Evolutionary conservation across 2,113 vertebrate species (phyloP), one percentile per base, ranked within the genome.

Genomic region (Machaerirhynchus nigripectus): DNA sequence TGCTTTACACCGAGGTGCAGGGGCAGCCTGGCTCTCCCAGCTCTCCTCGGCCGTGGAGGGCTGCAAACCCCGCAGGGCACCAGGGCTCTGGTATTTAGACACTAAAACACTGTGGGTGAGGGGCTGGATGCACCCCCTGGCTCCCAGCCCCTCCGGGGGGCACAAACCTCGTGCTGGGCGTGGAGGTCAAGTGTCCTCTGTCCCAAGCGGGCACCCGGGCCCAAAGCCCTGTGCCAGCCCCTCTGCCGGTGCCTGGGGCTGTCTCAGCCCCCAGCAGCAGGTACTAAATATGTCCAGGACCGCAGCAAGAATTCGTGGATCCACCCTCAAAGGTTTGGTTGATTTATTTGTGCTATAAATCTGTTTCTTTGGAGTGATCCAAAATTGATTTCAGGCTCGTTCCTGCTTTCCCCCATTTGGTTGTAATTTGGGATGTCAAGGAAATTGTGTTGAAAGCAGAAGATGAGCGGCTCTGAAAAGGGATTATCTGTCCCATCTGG

Each of bases 371-470:
- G 52, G 89, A 92, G 79, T 7, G 90, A 89, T 71, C 90, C 17
- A 23, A 67, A 93, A 94, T 90, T 94, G 94, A 81, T 95, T 95
- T 95, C 92, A 93, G 96, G 80, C 90, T 77, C 79, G 10, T 73
- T 77, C 42, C 93, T 84, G 30, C 64, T 0, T 28, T 77, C 24
- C 63, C 80, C 88, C 94, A 92, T 97, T 90, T 95, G 96, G 92
- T 93, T 95, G 94, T 93, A 53, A 93, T 95, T 97, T 95, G 86
- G 90, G 64, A 96, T 89, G 94, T 96, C 93, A 95, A 67, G 94
- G 93, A 86, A 92, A 84, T 47, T 9, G 94, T 74, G 90, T 28
- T 90, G 95, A 90, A 92, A 90, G 92, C 89, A 78, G 94, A 80
- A 65, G 92, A 92, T 33, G 94, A 87, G 92, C 69, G 5, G 75